Evolutionary conservation across 2,888 invertebrate species (phyloP).

Genomic region (Metacarcinus magister): DNA sequence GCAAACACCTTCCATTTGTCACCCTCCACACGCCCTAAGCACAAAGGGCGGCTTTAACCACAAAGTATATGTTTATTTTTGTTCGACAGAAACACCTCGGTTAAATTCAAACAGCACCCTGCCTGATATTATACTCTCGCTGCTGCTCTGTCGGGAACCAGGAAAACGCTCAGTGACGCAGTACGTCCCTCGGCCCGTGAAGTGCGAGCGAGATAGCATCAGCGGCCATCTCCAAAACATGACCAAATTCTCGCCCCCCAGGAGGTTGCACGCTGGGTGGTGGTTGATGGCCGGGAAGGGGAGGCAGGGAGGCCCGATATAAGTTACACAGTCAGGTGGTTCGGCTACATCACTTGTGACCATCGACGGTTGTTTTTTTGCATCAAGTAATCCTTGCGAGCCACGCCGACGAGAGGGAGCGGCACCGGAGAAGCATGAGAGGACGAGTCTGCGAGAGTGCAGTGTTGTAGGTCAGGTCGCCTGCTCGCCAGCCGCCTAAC

Average conservation of each 20-base stretch:
- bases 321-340: constrained; percentile 18
- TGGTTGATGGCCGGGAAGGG: constrained; percentile 28
- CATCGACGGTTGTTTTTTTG: not conserved
- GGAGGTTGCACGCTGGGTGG: not conserved
- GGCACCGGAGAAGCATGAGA: not conserved
- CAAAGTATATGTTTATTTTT: not conserved
- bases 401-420: not conserved
- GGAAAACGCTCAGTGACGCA: constrained; percentile 10
- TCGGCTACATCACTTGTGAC: constrained; percentile 51
- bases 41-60: not conserved
- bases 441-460: not conserved
- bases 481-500: constrained; percentile 47
- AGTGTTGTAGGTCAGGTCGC: constrained; percentile 41
- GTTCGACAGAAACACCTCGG: not conserved
- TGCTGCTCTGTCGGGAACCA: not conserved
- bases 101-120: not conserved
- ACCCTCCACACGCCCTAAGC: not conserved
- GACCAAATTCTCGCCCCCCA: constrained; percentile 55
- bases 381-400: not conserved
- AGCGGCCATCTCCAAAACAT: constrained; percentile 52
- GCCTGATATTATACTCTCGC: not conserved
- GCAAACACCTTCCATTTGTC: not conserved
- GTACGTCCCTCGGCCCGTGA: constrained; percentile 5
- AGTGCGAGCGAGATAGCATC: constrained; percentile 43
- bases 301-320: not conserved